Base-by-base conservation (phyloP, 2,113 vertebrate genomes). In the Psophia crepitans region DNA sequence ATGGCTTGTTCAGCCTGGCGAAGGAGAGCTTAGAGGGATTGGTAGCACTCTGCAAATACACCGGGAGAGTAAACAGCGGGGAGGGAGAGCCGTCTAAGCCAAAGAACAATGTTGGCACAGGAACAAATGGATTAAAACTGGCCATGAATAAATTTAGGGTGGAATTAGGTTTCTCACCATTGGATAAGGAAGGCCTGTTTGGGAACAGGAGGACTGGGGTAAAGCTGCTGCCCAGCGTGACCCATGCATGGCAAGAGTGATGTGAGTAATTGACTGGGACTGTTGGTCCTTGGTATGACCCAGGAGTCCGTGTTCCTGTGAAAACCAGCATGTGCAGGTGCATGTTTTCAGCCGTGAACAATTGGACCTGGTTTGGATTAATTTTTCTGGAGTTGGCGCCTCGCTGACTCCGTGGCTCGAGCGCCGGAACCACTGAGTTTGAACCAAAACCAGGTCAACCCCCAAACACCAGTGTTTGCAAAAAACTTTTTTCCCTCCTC, bases 41-140 rank as follows among this genome's bases (percentile, higher is more conserved):
- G 91, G 71, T 89, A 69, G 61, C 86, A 46, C 46, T 88, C 83
- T 78, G 69, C 71, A 94, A 89, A 96, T 89, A 85, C 24, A 73
- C 64, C 22, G 2, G 69, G 76, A 90, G 60, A 89, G 85, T 54
- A 91, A 94, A 94, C 76, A 92, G 46, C 26, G 5, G 76, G 66
- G 63, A 93, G 30, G n/a, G 49, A 87, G 80, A 91, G 56, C 16
- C 4, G 4, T 32, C 26, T 78, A 87, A 87, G 74, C 84, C 81
- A 44, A 76, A 93, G 73, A 85, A 90, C 93, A 94, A 57, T 94
- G 44, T 41, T 93, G 84, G 70, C 69, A 73, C 20, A 46, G 77
- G 87, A 87, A 69, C 77, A 96, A 86, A 92, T 94, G 78, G 81
- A 87, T 95, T 96, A 89, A 82, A 96, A 71, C 65, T 53, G 24